Evolutionary conservation across 1,140 invertebrate species (phyloP), one percentile per base, ranked within the genome.

Genomic region (Drosophila eugracilis): DNA sequence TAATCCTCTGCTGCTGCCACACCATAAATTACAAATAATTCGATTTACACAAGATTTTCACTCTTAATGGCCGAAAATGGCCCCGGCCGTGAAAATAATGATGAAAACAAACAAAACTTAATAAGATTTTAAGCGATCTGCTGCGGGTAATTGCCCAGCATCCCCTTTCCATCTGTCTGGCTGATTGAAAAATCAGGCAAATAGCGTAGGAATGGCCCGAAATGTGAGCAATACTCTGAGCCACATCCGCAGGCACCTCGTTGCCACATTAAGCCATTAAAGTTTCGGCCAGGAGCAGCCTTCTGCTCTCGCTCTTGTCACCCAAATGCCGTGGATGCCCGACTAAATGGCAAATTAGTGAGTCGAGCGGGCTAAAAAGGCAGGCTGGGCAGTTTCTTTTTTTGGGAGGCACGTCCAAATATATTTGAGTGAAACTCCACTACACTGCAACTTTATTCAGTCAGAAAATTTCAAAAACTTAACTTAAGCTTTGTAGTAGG

Each of bases 1-100:
- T 88, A 88, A 88, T 73, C 84, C 78, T 88, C 78, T 32, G 36
- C 45, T 28, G 60, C 81, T 88, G 83, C 83, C 83, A 88, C 78
- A 88, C 83, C 83, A 88, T 88, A 88, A 88, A 88, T 88, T 88
- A 88, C 83, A 88, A 88, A 88, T 88, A 88, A 88, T 88, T 88
- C 83, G 83, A 88, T 88, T 88, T 88, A 88, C 83, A 88, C 83
- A 88, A 88, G 83, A 89, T 88, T 88, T 88, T 88, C 83, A 83
- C 83, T 88, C 83, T 86, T 86, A 86, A 86, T 88, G 81, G 81
- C 78, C 81, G 83, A 86, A 86, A 86, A 86, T 86, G 83, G 72
- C 83, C 50, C 79, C 81, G 78, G 77, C 80, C 83, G 83, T 86
- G 83, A 88, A 86, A 78, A 83, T 83, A 86, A 86, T 86, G 83